A percentile compares a stretch with the other conserved stretches of the same genome.
Conservation (phyloP, 2,797 vertebrate genomes). For the Artibeus jamaicensis region DNA sequence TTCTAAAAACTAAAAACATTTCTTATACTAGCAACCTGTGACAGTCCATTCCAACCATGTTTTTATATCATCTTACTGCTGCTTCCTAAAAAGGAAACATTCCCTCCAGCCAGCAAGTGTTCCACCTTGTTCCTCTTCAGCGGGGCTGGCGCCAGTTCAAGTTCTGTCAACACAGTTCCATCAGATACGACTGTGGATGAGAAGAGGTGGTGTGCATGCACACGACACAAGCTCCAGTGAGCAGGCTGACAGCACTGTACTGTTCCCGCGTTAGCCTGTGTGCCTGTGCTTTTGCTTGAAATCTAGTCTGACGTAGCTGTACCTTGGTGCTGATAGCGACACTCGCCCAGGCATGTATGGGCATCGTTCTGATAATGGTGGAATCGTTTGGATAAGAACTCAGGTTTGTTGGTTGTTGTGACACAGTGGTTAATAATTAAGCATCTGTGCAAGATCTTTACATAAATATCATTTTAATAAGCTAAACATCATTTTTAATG, state of each 20-base stretch:
- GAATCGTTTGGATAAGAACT: constrained; percentile 46
- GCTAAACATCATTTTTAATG: not conserved
- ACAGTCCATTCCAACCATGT: constrained; percentile 37
- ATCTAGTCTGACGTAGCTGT: not conserved
- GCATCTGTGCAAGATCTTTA: constrained; percentile 21
- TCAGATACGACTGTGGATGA: constrained; percentile 68
- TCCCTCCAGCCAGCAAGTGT: constrained; percentile 52
- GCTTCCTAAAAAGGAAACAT: constrained; percentile 73
- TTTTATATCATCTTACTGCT: constrained; percentile 60
- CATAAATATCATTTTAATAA: constrained; percentile 54
- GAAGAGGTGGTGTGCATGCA: not conserved
- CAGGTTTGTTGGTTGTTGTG: constrained; percentile 41
- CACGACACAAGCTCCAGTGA: not conserved
- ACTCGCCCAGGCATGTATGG: not conserved
- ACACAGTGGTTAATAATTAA: constrained; percentile 49
- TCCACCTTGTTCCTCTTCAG: constrained; percentile 68
- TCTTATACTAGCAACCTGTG: constrained; percentile 52
- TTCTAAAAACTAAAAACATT: constrained; percentile 56
- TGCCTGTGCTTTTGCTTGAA: not conserved
- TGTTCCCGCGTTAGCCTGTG: not conserved
- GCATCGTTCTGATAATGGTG: not conserved
- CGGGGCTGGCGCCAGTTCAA: constrained; percentile 54
- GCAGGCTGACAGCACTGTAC: constrained; percentile 15
- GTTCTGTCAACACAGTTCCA: constrained; percentile 65
- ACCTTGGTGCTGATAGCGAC: constrained; percentile 4